Evolutionary conservation across 2,888 invertebrate genomes (phyloP), one percentile per base, ranked within the genome.

Genomic region (Erebia palarica): DNA sequence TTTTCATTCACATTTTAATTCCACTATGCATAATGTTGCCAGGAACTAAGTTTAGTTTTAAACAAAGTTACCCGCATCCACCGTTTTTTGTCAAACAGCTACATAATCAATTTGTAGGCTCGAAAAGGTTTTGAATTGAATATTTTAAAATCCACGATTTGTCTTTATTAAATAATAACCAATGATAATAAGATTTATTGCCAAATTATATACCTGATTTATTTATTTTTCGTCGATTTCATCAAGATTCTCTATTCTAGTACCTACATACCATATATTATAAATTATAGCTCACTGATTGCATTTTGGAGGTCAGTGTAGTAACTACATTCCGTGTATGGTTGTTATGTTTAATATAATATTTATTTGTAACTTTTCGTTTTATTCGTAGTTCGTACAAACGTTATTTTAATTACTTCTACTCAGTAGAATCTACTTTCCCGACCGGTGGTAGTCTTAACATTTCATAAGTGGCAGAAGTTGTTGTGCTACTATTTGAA

Each of bases 291-390:
- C 5, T 36, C 0, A 36, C 36, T 36, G 36, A 36, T 36, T 36
- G 36, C 36, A 36, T 36, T 36, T 7, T 36, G 36, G 36, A 36
- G 36, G 7, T 36, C 36, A 44, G 3, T 61, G 47, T 47, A 14
- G 11, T 21, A 47, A 47, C 18, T 47, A 70, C 70, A 70, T 73
- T 70, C 57, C 70, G 44, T 68, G 65, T 73, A 64, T 27, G 55
- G 18, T 66, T 65, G 68, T 71, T 73, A 58, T 61, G 49, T 65
- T 63, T 66, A 18, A 47, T 73, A 73, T 68, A 36, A 73, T 73
- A 61, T 66, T 66, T 71, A 71, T 71, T 71, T 61, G 63, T 49
- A 21, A 63, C 9, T 21, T 49, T 49, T 49, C 7, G 18, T 49
- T 63, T 63, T 61, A 61, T 42, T 60, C n/a, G 16, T 8, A 60